Evolutionary conservation across 2,888 invertebrate species (phyloP), one percentile per base, ranked within the genome.

Genomic region (Trachelus tabidus): DNA sequence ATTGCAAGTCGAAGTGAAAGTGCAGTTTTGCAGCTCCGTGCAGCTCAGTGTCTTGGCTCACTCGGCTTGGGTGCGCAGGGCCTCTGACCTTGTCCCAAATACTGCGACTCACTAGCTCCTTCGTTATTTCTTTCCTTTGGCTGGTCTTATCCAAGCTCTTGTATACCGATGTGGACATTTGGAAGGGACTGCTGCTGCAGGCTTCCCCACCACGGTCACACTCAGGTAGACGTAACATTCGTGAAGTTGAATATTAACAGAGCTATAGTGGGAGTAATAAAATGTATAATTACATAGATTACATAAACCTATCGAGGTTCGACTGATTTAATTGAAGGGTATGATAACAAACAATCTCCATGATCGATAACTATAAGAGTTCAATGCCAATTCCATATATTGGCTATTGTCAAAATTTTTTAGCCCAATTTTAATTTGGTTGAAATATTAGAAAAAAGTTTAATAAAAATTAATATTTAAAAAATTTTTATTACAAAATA

Each of bases 21-120:
- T 90, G 89, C 89, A 89, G 84, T 82, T 86, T 83, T 85, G 84
- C 87, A 84, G 83, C 83, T 74, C 82, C 77, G 80, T 68, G 78
- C 77, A 79, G 76, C 69, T 81, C 81, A 80, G 30, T 80, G 83
- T 86, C 88, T 88, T 82, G 87, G 77, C 75, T 75, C 56, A 56
- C 56, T 56, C 81, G 83, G 85, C 87, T 86, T 85, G 87, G 86
- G 86, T 86, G 84, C 85, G 87, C 89, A 84, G 89, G 90, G 91
- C 91, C 87, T 91, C 91, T 91, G 91, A 91, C 91, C 91, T 91
- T 91, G 91, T 91, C 91, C 91, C 90, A 91, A 91, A 91, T 91
- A 91, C 90, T 90, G 86, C 80, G 82, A 85, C 88, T 86, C 85
- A 87, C 88, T 87, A 85, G 86, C 86, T 86, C 82, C 83, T 81